These are phyloP conservation scores for Anguilla megastoma DNA, from an alignment of 2,797 vertebrate genomes.

Conservation along the genomic window DNA sequence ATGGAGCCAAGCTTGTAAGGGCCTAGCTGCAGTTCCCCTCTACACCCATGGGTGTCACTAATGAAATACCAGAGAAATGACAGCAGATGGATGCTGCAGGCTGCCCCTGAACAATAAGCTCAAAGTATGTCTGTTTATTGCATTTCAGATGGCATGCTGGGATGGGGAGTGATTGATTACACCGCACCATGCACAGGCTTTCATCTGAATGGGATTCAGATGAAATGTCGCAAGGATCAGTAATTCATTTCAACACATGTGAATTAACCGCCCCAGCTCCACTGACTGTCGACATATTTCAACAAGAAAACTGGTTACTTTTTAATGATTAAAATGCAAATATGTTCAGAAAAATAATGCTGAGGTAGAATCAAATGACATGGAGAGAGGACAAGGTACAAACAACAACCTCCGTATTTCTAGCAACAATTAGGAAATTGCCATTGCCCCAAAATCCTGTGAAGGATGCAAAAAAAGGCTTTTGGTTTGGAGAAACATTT, in stretches of 20 bases:
- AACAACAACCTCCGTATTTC: conserved; percentile 32
- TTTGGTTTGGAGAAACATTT: conserved; percentile 33
- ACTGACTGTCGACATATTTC: background rate
- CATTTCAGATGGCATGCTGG: background rate
- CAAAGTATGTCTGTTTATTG: background rate
- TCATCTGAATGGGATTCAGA: background rate
- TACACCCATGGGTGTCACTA: conserved; percentile 14
- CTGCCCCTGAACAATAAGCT: conserved; percentile 12
- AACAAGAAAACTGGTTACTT: background rate
- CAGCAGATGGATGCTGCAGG: background rate
- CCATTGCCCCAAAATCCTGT: conserved; percentile 36
- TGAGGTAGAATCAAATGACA: conserved; percentile 15
- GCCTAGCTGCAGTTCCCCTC: conserved; percentile 19
- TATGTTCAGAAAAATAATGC: background rate
- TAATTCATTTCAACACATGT: background rate
- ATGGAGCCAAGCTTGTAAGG: background rate
- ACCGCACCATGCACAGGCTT: background rate
- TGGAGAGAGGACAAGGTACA: background rate
- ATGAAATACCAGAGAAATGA: conserved; percentile 20
- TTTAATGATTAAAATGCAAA: background rate
- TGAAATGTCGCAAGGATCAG: background rate
- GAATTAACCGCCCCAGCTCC: background rate
- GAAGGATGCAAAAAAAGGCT: conserved; percentile 38
- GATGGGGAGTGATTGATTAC: background rate
- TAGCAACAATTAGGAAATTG: conserved; percentile 44